phyloP scores from a whole-genome alignment of 1,140 invertebrate species.

The Zophobas atratus region DNA sequence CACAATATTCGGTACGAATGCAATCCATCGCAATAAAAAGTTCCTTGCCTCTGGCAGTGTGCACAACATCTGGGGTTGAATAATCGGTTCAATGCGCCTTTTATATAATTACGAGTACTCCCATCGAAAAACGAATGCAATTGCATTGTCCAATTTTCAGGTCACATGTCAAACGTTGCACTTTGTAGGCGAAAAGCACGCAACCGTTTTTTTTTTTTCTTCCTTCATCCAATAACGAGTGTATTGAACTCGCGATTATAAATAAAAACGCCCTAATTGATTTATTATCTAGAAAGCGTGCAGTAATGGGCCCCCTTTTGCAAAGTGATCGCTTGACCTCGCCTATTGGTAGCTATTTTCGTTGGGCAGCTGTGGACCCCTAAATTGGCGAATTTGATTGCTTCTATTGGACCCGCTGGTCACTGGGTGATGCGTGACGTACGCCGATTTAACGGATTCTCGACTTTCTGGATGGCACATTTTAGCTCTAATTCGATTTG shows the following conservation, averaged over 20 bases:
- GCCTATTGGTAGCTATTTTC: conserved; percentile 39
- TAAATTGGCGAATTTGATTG: conserved; percentile 37
- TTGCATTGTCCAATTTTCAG: conserved; percentile 44
- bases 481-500: conserved; percentile 5
- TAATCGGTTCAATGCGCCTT: conserved; percentile 24
- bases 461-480: conserved; percentile 11
- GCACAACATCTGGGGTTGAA: conserved; percentile 43
- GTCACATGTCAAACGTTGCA: conserved; percentile 46
- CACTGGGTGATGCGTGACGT: not conserved
- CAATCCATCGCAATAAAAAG: conserved; percentile 58
- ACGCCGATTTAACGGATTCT: conserved; percentile 1
- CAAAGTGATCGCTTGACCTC: conserved; percentile 42
- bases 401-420: conserved; percentile 23
- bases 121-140: conserved; percentile 30
- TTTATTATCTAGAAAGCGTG: conserved; percentile 46
- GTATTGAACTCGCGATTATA: conserved; percentile 42
- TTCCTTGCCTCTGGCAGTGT: conserved; percentile 57
- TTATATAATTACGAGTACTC: conserved; percentile 20
- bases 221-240: conserved; percentile 23
- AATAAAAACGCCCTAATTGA: conserved; percentile 48
- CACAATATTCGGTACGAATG: conserved; percentile 57
- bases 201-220: conserved; percentile 33
- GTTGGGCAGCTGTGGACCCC: conserved; percentile 33
- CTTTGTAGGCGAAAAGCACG: conserved; percentile 35
- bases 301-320: conserved; percentile 41